phyloP scores from a whole-genome alignment of 2,888 invertebrate genomes.

The Coleophora deauratella region DNA sequence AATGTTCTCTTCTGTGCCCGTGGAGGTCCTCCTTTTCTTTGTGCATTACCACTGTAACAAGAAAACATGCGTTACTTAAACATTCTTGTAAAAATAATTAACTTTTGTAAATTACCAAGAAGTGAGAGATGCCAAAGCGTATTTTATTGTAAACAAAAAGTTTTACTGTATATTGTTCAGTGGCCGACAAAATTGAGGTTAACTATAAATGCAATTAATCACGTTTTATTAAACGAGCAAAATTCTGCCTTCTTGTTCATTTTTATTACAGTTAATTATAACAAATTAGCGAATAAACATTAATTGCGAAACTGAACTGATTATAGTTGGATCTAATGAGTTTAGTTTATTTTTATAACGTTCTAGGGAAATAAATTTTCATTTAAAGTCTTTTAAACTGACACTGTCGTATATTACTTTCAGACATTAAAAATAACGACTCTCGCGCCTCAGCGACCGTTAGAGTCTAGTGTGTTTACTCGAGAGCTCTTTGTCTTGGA shows the following conservation, averaged over 20 bases:
- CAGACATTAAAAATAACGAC: constrained; percentile 1
- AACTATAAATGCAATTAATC: no score
- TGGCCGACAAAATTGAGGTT: no score
- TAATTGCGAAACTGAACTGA: constrained; percentile 1
- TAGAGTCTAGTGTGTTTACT: no score
- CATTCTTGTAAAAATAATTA: not conserved
- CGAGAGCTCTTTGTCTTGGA: no score
- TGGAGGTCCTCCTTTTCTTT: constrained; percentile 92
- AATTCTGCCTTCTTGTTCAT: no score
- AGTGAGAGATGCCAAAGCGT: no score
- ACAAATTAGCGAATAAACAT: not conserved
- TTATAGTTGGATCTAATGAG: not conserved
- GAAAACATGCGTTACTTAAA: constrained; percentile 7
- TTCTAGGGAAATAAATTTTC: constrained; percentile 1
- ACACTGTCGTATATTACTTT: not conserved
- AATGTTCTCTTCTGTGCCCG: constrained; percentile 78
- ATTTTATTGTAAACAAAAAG: no score
- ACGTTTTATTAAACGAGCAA: no score
- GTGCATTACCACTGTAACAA: constrained; percentile 92
- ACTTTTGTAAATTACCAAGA: not conserved
- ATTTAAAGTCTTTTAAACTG: not conserved
- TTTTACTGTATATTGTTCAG: no score
- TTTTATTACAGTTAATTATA: no score
- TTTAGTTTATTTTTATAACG: not conserved
- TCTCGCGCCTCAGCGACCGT: no score